Percentiles rank a stretch among this genome's conserved stretches.
Conservation (phyloP, 2,797 vertebrate species). For the Enoplosus armatus region DNA sequence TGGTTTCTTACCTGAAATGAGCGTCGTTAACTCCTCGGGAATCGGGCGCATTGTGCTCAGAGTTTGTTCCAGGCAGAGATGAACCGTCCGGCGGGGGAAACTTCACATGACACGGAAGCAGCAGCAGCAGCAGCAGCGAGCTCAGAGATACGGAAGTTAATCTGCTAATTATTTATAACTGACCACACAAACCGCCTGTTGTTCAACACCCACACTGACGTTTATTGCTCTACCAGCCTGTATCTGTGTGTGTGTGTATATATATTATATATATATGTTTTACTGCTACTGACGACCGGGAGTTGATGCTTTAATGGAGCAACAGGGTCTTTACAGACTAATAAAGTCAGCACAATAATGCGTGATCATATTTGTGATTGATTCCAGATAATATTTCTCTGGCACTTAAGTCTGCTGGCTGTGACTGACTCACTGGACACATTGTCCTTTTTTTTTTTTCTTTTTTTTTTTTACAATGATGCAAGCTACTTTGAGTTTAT, state of each 20-base stretch:
- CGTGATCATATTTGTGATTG: constrained; percentile 68
- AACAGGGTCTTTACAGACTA: constrained; percentile 54
- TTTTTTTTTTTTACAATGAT: constrained; percentile 49
- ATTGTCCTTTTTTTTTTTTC: constrained; percentile 10
- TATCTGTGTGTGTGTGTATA: background rate
- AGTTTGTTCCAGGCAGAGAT: background rate
- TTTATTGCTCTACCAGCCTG: constrained; percentile 32
- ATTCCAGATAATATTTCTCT: constrained; percentile 67
- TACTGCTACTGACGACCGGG: constrained; percentile 37
- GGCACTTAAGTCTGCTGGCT: constrained; percentile 30
- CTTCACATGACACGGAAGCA: constrained; percentile 68
- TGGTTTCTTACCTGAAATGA: constrained; percentile 82
- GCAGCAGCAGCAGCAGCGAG: constrained; percentile 2
- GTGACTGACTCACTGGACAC: constrained; percentile 48
- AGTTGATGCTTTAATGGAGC: constrained; percentile 65
- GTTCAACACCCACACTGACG: constrained; percentile 28
- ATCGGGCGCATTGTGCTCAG: constrained; percentile 76
- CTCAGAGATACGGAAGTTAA: constrained; percentile 79
- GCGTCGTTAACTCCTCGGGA: constrained; percentile 82
- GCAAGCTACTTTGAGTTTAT: constrained; percentile 59
- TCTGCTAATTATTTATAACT: constrained; percentile 58
- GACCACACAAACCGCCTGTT: constrained; percentile 42
- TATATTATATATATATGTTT: background rate
- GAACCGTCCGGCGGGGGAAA: constrained; percentile 20
- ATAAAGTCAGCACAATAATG: constrained; percentile 63